Conservation (phyloP, 2,888 invertebrate genomes). For the Callyntrura sp. region DNA sequence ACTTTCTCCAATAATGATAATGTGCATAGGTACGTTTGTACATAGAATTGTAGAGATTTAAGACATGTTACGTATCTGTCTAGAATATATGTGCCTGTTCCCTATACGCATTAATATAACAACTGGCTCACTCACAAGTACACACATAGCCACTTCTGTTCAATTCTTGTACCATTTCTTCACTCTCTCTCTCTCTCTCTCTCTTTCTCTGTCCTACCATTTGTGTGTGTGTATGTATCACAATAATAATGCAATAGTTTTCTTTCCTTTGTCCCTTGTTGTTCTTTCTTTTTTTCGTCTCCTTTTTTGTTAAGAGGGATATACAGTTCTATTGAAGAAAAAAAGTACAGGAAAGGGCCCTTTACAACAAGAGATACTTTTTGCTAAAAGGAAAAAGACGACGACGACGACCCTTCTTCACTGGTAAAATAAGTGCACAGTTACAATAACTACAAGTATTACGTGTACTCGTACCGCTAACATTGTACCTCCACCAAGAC, state of each 20-base stretch:
- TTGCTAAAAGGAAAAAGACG: neutral
- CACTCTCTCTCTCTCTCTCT: neutral
- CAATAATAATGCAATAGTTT: constrained; percentile 50
- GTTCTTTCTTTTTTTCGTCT: constrained; percentile 41
- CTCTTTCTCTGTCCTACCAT: neutral
- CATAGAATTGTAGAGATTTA: too few relatives aligned
- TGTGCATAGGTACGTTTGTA: constrained; percentile 11
- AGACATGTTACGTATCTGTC: neutral
- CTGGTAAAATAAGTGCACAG: constrained; percentile 59
- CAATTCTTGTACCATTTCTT: constrained; percentile 44
- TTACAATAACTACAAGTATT: constrained; percentile 44
- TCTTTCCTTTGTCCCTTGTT: constrained; percentile 51
- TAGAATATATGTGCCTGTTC: neutral
- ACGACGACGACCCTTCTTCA: constrained; percentile 13
- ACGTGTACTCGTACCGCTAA: constrained; percentile 5
- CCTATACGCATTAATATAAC: neutral
- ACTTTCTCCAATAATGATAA: constrained; percentile 57
- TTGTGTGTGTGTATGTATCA: neutral
- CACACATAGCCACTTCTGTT: constrained; percentile 21
- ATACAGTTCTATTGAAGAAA: constrained; percentile 1
- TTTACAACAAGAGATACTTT: constrained; percentile 66
- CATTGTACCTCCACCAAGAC: neutral
- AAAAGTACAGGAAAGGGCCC: constrained; percentile 43
- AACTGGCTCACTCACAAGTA: neutral
- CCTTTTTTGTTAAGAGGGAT: neutral